Percentiles rank a stretch among this genome's conserved stretches.
Evolutionary conservation across 2,113 vertebrate species (phyloP).

Genomic region (Sinocyclocheilus maitianheensis): DNA sequence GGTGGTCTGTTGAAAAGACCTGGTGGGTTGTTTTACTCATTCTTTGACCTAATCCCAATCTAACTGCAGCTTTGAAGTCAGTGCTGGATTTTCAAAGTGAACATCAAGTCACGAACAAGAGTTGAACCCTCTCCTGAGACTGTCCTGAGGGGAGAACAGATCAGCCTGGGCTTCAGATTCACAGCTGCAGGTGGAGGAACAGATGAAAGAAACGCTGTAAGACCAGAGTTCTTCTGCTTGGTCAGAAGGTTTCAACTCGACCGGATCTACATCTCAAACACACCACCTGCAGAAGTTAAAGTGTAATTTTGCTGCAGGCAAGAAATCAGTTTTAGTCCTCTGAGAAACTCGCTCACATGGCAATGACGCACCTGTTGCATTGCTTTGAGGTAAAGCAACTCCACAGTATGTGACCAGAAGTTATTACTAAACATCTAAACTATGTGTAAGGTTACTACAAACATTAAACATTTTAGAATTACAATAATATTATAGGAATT

Average conservation of each 20-base stretch:
- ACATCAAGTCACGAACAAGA: not conserved
- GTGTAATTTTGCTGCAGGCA: constrained; percentile 11
- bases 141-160: not conserved
- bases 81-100: not conserved
- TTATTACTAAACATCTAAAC: not conserved
- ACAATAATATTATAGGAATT: no score
- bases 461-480: no score
- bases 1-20: no score
- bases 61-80: constrained; percentile 19
- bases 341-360: not conserved
- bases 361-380: not conserved
- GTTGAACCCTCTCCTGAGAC: not conserved
- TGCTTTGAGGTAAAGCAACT: not conserved
- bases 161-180: not conserved
- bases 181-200: not conserved
- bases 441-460: not conserved
- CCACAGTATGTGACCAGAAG: not conserved
- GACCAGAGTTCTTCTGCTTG: not conserved
- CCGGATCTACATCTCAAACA: not conserved
- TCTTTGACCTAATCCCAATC: not conserved
- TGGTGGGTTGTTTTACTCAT: not conserved
- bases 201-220: not conserved
- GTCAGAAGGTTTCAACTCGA: constrained; percentile 20
- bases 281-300: constrained; percentile 3
- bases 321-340: not conserved